These are phyloP conservation scores for Decapterus maruadsi DNA, from an alignment of 2,797 vertebrate species.

Conservation along the genomic window DNA sequence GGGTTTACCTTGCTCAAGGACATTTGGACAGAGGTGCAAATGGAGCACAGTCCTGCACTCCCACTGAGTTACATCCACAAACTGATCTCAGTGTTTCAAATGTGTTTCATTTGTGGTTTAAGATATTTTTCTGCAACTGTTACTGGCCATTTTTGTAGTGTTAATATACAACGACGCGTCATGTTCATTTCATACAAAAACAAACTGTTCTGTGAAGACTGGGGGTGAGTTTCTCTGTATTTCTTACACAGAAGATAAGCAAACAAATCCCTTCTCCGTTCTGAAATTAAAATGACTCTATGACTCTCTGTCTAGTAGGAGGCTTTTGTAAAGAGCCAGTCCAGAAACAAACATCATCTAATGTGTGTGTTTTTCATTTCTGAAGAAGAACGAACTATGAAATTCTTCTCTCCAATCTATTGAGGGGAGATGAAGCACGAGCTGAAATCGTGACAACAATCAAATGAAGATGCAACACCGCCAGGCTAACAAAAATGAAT, in stretches of 20 bases:
- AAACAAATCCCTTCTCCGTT: neutral
- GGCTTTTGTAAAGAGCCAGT: neutral
- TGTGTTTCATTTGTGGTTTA: neutral
- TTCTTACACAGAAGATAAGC: neutral
- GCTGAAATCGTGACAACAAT: slow-evolving; percentile 4
- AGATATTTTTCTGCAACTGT: neutral
- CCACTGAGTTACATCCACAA: neutral
- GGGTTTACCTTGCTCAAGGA: slow-evolving; percentile 27
- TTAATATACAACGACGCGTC: neutral
- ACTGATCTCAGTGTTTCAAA: neutral
- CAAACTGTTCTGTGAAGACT: neutral
- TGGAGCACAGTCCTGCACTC: neutral
- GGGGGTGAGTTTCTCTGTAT: neutral
- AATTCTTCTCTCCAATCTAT: neutral
- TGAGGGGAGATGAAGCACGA: neutral
- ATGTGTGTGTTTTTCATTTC: neutral
- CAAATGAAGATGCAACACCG: neutral
- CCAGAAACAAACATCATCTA: neutral
- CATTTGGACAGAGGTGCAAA: slow-evolving; percentile 2
- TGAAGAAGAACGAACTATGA: neutral
- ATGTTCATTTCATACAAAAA: neutral
- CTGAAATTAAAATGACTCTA: neutral
- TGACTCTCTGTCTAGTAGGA: neutral
- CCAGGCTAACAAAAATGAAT: neutral
- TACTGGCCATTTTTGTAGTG: neutral